Conservation (phyloP, 92 coral and sea anemone species). For the Desmophyllum pertusum region DNA sequence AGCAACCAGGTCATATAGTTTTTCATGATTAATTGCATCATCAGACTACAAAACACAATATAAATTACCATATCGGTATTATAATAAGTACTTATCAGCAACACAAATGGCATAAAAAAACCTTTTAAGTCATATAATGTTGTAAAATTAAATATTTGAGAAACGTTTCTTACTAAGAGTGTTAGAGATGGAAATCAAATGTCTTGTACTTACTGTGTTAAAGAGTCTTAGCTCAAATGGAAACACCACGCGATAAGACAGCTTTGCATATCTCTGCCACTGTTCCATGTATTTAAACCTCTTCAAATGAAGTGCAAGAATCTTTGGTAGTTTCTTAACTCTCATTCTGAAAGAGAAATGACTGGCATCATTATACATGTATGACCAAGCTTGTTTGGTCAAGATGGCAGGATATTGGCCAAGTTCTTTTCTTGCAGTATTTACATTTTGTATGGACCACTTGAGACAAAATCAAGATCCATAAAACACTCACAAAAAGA, state of each 20-base stretch:
- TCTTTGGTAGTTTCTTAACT: conserved; percentile 95
- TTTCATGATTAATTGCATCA: conserved; percentile 93
- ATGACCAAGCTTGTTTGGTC: background rate
- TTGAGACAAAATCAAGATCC: too few relatives aligned
- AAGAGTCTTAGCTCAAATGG: conserved; percentile 95
- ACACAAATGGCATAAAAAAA: too few relatives aligned
- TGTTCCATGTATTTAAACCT: conserved; percentile 98
- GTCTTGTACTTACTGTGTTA: conserved; percentile 86
- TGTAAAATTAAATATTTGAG: too few relatives aligned
- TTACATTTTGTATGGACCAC: too few relatives aligned
- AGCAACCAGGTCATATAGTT: conserved; percentile 93
- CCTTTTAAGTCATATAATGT: too few relatives aligned
- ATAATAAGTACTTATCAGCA: background rate
- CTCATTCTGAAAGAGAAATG: conserved; percentile 76
- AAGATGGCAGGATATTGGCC: too few relatives aligned
- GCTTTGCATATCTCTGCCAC: conserved; percentile 93
- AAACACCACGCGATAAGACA: conserved; percentile 97
- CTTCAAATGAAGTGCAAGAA: conserved; percentile 95
- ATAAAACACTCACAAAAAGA: too few relatives aligned
- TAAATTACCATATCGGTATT: background rate
- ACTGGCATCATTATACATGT: background rate
- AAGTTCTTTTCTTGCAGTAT: too few relatives aligned
- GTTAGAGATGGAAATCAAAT: background rate
- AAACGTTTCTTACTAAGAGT: too few relatives aligned
- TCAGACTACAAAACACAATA: conserved; percentile 74